Percentiles rank a stretch among this genome's conserved stretches.
phyloP scores from a whole-genome alignment of 2,888 invertebrate species.

The Chloromyia formosa region DNA sequence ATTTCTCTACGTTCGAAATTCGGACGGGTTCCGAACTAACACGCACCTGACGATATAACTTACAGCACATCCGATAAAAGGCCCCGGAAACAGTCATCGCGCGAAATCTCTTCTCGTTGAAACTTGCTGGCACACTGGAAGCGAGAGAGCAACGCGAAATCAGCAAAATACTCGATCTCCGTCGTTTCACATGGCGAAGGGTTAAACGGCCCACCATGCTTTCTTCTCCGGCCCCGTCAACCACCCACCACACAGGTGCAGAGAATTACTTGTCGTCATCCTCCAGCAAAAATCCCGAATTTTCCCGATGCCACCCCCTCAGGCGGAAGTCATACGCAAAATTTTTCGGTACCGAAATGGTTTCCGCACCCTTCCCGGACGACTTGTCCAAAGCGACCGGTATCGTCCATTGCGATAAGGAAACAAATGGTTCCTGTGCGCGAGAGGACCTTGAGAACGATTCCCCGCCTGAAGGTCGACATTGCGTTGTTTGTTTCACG shows the following conservation, averaged over 20 bases:
- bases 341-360: slow-evolving; percentile 20
- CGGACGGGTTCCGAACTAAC: slow-evolving; percentile 24
- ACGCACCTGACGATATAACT: slow-evolving; percentile 28
- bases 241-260: background rate
- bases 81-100: background rate
- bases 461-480: slow-evolving; percentile 39
- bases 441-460: slow-evolving; percentile 35
- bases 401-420: slow-evolving; percentile 8
- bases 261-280: background rate
- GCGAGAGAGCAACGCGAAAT: slow-evolving; percentile 5
- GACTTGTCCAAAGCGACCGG: background rate
- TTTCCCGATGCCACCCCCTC: slow-evolving; percentile 1
- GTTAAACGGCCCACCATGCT: background rate
- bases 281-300: background rate
- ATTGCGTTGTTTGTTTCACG: slow-evolving; percentile 21
- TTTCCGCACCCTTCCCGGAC: background rate
- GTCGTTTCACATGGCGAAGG: background rate
- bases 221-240: too few species aligned
- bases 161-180: background rate
- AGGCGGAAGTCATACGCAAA: slow-evolving; percentile 39
- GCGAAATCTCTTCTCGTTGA: background rate
- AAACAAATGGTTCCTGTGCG: slow-evolving; percentile 24
- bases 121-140: background rate
- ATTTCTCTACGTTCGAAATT: slow-evolving; percentile 9
- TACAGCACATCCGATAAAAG: slow-evolving; percentile 1